These are phyloP conservation scores for Rambutsinella grinnellia DNA, from an alignment of 2,888 invertebrate genomes.

Conservation along the genomic window DNA sequence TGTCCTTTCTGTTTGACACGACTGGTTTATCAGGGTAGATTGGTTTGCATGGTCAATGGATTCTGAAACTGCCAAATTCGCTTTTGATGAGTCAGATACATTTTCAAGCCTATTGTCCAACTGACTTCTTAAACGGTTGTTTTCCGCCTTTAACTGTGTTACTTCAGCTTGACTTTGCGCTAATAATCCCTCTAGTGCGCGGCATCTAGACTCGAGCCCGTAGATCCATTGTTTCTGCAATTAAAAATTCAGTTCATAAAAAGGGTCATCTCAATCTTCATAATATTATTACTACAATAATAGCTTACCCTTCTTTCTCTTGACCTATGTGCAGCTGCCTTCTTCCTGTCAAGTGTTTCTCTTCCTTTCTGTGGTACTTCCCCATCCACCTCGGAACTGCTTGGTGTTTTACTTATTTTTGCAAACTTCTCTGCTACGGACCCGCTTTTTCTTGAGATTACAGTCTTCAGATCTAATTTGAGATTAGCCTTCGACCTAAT, in stretches of 20 bases:
- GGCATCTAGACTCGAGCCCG: constrained; percentile 55
- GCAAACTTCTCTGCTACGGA: neutral
- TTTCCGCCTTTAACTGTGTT: constrained; percentile 47
- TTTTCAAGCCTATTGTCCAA: constrained; percentile 36
- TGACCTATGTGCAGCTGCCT: constrained; percentile 72
- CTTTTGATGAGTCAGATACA: neutral
- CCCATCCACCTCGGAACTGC: neutral
- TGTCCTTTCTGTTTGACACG: neutral
- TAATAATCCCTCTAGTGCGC: constrained; percentile 48
- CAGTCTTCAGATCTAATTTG: constrained; percentile 43
- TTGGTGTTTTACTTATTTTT: neutral
- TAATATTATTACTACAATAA: too few relatives aligned
- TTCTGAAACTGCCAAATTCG: neutral
- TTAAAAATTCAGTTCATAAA: constrained; percentile 10
- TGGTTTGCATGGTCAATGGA: neutral
- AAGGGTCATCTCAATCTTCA: neutral
- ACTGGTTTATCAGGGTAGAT: constrained; percentile 12
- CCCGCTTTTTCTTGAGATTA: constrained; percentile 12
- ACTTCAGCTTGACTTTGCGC: constrained; percentile 57
- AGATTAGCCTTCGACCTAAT: constrained; percentile 38
- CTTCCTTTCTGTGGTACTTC: neutral
- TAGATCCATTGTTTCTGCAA: constrained; percentile 64
- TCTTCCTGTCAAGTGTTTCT: constrained; percentile 61
- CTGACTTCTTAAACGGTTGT: constrained; percentile 51
- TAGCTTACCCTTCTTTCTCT: constrained; percentile 72